These are phyloP conservation scores for Larimichthys crocea DNA, from an alignment of 2,113 vertebrate species.

Conservation along the genomic window DNA sequence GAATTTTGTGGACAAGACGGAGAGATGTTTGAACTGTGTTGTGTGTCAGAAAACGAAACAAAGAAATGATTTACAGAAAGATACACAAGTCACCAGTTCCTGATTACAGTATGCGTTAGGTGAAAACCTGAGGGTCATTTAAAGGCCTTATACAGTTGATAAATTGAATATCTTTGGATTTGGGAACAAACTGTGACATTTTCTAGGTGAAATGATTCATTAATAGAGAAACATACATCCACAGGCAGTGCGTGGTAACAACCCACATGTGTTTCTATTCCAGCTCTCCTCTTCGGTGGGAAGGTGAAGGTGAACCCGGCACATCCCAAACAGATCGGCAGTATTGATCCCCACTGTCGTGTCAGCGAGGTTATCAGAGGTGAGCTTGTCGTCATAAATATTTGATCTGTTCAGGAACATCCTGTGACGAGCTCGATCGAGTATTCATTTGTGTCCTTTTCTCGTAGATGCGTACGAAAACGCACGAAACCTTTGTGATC, in stretches of 20 bases:
- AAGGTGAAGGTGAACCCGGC: slow-evolving; percentile 91
- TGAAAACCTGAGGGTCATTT: neutral
- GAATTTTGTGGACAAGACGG: too few relatives aligned
- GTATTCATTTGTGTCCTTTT: neutral
- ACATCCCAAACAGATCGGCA: slow-evolving; percentile 97
- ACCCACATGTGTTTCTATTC: neutral
- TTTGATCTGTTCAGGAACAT: neutral
- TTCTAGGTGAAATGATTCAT: neutral
- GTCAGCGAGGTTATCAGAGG: slow-evolving; percentile 95
- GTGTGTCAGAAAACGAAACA: too few relatives aligned
- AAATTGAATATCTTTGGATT: neutral
- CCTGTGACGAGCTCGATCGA: too few relatives aligned
- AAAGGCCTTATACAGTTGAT: too few relatives aligned
- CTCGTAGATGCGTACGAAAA: slow-evolving; percentile 95
- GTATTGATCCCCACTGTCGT: slow-evolving; percentile 93
- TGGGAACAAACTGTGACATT: neutral
- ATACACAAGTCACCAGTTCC: neutral
- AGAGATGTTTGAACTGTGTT: too few relatives aligned
- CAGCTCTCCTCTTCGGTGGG: slow-evolving; percentile 95
- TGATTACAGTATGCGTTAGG: too few relatives aligned
- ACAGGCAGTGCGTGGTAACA: neutral
- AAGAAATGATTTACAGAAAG: neutral
- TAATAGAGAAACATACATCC: neutral
- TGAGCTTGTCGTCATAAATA: slow-evolving; percentile 65
- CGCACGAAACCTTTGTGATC: slow-evolving; percentile 94